Conservation (phyloP, 2,797 vertebrate species). For the Halcyon leucocephala region DNA sequence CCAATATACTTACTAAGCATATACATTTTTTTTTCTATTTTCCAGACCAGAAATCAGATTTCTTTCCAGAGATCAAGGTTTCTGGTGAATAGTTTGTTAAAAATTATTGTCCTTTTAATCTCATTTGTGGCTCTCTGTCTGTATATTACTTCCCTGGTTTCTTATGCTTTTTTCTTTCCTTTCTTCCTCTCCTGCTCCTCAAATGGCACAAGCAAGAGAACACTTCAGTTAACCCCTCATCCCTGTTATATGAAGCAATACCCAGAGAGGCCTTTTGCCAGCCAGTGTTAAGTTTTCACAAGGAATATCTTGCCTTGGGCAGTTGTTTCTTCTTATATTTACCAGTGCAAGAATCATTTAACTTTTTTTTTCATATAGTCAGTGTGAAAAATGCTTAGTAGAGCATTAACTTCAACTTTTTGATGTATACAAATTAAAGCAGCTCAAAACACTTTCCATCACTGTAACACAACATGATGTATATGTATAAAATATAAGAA, state of each 20-base stretch:
- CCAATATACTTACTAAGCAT: not conserved
- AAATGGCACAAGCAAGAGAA: not conserved
- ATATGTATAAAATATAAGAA: not conserved
- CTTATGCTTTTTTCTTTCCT: not conserved
- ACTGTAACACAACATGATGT: not conserved
- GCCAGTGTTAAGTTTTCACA: not conserved
- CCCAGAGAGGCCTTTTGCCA: not conserved
- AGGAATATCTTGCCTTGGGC: not conserved
- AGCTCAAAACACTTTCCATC: not conserved
- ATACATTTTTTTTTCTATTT: not conserved
- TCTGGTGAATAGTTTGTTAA: not conserved
- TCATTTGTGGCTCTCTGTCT: not conserved
- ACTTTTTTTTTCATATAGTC: not conserved
- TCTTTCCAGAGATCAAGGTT: not conserved
- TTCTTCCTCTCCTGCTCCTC: not conserved
- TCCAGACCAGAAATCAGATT: not conserved
- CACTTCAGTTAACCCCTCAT: not conserved
- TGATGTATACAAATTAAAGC: not conserved
- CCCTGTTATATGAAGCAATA: not conserved
- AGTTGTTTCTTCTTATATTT: not conserved
- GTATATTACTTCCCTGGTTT: not conserved
- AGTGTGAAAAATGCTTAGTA: not conserved
- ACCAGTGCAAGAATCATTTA: not conserved
- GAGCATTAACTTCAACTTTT: not conserved
- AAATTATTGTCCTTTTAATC: not conserved